phyloP scores from a whole-genome alignment of 2,888 invertebrate species.

The Arrhopalites spinosus region DNA sequence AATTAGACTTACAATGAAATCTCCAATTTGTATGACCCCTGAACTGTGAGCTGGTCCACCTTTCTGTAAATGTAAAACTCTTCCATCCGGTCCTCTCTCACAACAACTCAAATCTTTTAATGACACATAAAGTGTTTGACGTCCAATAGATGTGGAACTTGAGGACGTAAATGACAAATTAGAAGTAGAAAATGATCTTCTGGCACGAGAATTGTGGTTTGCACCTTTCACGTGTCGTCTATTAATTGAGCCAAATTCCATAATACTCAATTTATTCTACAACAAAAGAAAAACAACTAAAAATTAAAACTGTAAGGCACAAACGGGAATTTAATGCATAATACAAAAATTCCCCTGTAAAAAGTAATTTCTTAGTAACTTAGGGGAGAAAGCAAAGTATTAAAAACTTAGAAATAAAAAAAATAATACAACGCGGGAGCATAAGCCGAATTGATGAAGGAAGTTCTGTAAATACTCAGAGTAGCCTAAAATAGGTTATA shows the following conservation, averaged over 20 bases:
- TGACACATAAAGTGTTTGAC: conserved; percentile 44
- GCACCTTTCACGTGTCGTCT: conserved; percentile 16
- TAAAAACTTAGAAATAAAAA: no score
- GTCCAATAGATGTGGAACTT: conserved; percentile 38
- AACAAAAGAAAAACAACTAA: no score
- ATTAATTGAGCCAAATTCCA: conserved; percentile 52
- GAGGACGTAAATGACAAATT: conserved; percentile 51
- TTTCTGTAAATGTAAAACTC: conserved; percentile 45
- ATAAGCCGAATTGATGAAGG: no score
- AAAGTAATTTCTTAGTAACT: no score
- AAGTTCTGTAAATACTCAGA: no score
- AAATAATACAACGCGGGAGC: no score
- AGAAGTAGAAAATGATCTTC: conserved; percentile 54
- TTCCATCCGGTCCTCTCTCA: conserved; percentile 42
- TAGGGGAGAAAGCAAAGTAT: no score
- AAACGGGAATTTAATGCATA: no score
- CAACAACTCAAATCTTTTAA: conserved; percentile 39
- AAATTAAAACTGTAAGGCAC: no score
- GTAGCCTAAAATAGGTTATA: no score
- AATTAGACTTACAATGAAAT: conserved; percentile 47
- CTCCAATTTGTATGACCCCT: conserved; percentile 55
- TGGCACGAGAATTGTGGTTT: conserved; percentile 24
- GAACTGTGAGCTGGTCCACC: conserved; percentile 51
- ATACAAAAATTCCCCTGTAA: no score
- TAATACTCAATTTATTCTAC: no score